These are phyloP conservation scores for Hipposideros larvatus DNA, from an alignment of 2,797 vertebrate species.

Conservation along the genomic window DNA sequence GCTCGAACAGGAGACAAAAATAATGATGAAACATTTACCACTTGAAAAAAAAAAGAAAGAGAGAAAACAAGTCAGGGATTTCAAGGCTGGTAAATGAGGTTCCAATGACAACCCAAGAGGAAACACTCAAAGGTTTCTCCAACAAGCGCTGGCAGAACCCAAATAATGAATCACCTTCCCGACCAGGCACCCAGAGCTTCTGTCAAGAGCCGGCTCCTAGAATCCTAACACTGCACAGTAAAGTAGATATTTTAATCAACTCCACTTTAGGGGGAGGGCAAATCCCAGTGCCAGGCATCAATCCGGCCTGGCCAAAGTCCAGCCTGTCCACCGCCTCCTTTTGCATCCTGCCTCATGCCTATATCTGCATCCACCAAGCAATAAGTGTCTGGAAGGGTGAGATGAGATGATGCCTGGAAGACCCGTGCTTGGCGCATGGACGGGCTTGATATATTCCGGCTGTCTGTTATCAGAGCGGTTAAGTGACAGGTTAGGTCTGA, in stretches of 20 bases:
- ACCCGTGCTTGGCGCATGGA: neutral
- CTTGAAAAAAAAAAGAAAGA: neutral
- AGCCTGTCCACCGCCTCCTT: neutral
- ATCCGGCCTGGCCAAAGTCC: neutral
- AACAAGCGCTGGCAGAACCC: neutral
- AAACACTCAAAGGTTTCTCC: neutral
- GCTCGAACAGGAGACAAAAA: slow-evolving; percentile 9
- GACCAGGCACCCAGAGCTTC: neutral
- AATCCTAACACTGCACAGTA: neutral
- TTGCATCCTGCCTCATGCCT: neutral
- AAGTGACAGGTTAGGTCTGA: neutral
- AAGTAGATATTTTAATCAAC: neutral
- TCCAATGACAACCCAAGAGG: neutral
- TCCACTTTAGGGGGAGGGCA: neutral
- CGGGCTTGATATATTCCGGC: neutral
- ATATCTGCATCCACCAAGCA: rapidly evolving
- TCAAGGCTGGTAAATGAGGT: neutral
- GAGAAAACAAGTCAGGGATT: neutral
- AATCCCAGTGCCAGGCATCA: neutral
- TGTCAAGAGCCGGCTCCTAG: neutral
- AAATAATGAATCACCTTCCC: neutral
- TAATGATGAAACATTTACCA: slow-evolving; percentile 57
- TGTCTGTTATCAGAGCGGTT: neutral
- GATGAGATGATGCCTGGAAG: too few species aligned
- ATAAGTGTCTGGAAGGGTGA: neutral